A percentile compares a stretch with the other conserved stretches of the same genome.
Conservation (phyloP, 2,797 vertebrate species). For the Trachops cirrhosus region DNA sequence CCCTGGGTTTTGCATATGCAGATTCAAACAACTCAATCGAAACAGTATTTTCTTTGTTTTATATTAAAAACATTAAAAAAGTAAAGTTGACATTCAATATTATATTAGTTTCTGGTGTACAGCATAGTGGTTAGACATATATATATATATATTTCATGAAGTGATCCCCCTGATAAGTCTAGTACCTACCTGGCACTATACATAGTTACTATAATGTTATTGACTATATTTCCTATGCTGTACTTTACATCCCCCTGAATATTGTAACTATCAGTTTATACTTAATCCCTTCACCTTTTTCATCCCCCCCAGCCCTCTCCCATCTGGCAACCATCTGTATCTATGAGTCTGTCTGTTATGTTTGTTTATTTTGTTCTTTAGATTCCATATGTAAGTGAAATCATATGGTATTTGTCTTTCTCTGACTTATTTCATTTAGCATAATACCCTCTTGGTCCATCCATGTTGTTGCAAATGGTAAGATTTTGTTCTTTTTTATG, state of each 20-base stretch:
- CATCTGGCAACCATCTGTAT: not conserved
- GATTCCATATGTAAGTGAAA: not conserved
- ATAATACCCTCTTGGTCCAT: not conserved
- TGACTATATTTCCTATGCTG: not conserved
- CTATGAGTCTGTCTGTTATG: not conserved
- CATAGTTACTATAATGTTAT: not conserved
- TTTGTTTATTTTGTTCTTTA: not conserved
- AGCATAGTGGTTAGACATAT: not conserved
- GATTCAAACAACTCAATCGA: not conserved
- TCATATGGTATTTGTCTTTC: too few relatives aligned
- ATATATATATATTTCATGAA: not conserved
- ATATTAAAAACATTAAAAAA: not conserved
- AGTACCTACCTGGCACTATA: not conserved
- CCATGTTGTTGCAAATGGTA: not conserved
- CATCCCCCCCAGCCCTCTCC: not conserved
- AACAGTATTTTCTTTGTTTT: not conserved
- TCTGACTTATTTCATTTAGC: not conserved
- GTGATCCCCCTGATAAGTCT: not conserved
- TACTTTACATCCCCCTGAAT: not conserved
- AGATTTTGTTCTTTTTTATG: not conserved
- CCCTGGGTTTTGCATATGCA: not conserved
- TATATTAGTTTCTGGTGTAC: not conserved
- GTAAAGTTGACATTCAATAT: not conserved
- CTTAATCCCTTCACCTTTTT: not conserved
- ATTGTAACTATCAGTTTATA: not conserved